phyloP scores from a whole-genome alignment of 1,140 invertebrate genomes.

The Pinna nobilis region DNA sequence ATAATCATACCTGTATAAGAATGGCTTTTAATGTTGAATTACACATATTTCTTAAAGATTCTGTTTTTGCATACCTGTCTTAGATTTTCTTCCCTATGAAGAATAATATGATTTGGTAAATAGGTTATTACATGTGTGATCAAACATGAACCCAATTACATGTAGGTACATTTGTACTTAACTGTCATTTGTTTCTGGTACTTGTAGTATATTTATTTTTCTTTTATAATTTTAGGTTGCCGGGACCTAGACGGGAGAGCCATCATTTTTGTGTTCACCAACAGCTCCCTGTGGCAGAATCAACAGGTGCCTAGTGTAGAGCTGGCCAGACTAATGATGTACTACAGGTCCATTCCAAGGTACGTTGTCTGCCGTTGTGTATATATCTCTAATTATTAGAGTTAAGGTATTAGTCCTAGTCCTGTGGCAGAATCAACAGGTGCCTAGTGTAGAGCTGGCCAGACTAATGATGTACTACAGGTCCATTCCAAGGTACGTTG shows the following conservation, averaged over 20 bases:
- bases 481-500: slow-evolving; percentile 65
- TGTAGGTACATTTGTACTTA: too few species aligned
- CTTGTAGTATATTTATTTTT: not conserved
- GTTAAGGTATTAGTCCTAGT: too few species aligned
- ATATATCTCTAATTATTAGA: too few species aligned
- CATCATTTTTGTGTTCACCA: slow-evolving; percentile 65
- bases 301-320: slow-evolving; percentile 60
- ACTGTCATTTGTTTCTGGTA: not conserved
- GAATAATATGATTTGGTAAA: too few species aligned
- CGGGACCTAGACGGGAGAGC: slow-evolving; percentile 56
- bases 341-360: slow-evolving; percentile 67
- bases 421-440: slow-evolving; percentile 57
- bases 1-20: too few species aligned
- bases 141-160: not conserved
- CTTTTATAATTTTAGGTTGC: slow-evolving; percentile 55
- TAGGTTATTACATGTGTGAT: too few species aligned
- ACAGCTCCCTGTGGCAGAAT: slow-evolving; percentile 55
- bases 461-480: slow-evolving; percentile 68
- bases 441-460: slow-evolving; percentile 62
- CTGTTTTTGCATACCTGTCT: too few species aligned
- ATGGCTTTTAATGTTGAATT: too few species aligned
- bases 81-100: too few species aligned
- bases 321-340: slow-evolving; percentile 65
- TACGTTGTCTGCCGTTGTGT: too few species aligned
- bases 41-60: too few species aligned